Evolutionary conservation across 2,888 invertebrate species (phyloP).

Genomic region (Drosophila silvestris): DNA sequence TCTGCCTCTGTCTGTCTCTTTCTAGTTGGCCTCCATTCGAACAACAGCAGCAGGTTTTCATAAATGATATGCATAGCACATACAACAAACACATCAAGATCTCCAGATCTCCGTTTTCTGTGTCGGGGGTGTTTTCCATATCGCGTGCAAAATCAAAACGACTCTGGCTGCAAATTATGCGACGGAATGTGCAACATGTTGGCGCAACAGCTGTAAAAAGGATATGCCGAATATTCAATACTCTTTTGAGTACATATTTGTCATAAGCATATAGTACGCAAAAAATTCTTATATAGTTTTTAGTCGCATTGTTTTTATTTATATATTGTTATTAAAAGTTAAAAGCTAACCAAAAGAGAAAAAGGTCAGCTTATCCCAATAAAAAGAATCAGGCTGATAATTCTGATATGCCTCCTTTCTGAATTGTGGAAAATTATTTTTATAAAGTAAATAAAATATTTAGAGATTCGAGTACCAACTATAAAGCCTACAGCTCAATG

Average conservation of each 20-base stretch:
- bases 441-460: neutral
- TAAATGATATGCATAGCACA: constrained; percentile 36
- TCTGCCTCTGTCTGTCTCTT: neutral
- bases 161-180: constrained; percentile 13
- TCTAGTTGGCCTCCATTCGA: constrained; percentile 48
- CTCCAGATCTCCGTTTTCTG: constrained; percentile 20
- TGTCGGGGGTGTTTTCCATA: constrained; percentile 51
- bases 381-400: too few relatives aligned
- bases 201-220: neutral
- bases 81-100: constrained; percentile 28
- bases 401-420: neutral
- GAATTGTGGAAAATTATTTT: neutral
- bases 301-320: too few relatives aligned
- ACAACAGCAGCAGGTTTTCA: constrained; percentile 42
- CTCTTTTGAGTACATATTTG: neutral
- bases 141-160: constrained; percentile 40
- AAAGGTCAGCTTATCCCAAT: too few relatives aligned
- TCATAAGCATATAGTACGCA: neutral
- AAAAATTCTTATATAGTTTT: neutral
- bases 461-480: neutral
- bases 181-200: constrained; percentile 40
- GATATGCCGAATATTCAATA: neutral
- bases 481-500: neutral
- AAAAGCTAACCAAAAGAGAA: too few relatives aligned
- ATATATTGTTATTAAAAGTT: too few relatives aligned